Base-by-base conservation (phyloP, 2,888 invertebrate genomes). In the Amphipoea lucens region DNA sequence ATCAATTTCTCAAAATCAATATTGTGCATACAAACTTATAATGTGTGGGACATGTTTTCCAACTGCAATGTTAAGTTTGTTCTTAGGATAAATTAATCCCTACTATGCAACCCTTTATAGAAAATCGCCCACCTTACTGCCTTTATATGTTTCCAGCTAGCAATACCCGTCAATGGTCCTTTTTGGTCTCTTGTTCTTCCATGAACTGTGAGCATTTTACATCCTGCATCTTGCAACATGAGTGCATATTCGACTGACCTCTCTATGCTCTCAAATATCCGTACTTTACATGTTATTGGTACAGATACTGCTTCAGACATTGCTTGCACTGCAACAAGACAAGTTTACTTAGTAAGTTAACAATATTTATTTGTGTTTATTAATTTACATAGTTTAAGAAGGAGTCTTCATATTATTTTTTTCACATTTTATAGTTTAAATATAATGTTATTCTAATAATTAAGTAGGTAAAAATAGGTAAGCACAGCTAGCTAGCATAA, bases 271-370 rank as follows among this genome's bases (percentile, higher is more conserved):
- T 98, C 98, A 96, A 99, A 99, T 84, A 99, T 97, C 89, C 99
- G 97, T 71, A 99, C 98, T 97, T 99, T 99, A 95, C 99, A 99
- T 29, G 99, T 99, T n/a, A 99, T 98, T 65, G 99, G 99, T 79
- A 99, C 97, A 83, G 97, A 97, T 12, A 99, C 97, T 86, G 98
- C 97, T 91, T 97, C 95, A 84, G 98, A 97, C 93, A 99, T 97
- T 11, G 97, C 97, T 89, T 96, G 97, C 29, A 99, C 98, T 98
- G 93, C 79, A 97, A 97, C 70, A 76, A 75, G 45, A 42, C 63
- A 82, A 6, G 12, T 54, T 54, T 68, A 74, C 9, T 62, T 57
- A 71, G 14, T 45, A 63, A 42, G 14, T 63, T 42, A 63, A 17
- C 48, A 40, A 23, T 14, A 76, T 54, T 54, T 45, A 17, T n/a